Percentiles rank a stretch among this genome's conserved stretches.
Conservation (phyloP, 2,113 vertebrate species). For the Brachyhypopomus occidentalis region DNA sequence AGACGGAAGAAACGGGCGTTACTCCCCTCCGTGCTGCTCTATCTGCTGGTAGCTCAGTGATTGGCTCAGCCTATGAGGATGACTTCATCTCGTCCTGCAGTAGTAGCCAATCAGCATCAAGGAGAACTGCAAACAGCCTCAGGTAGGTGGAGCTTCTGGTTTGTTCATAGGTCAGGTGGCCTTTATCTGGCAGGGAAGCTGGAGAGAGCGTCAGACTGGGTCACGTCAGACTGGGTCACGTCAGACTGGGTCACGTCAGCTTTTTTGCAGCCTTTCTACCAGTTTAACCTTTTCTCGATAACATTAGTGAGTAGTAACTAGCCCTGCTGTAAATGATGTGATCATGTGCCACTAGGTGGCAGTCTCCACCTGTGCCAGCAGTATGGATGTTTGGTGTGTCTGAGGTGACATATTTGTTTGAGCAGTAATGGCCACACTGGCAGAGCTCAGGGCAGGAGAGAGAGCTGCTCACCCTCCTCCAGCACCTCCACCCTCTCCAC, state of each 20-base stretch:
- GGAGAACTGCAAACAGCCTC: slow-evolving; percentile 70
- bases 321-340: not conserved
- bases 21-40: slow-evolving; percentile 66
- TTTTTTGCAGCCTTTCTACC: too few relatives aligned
- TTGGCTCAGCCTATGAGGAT: slow-evolving; percentile 81
- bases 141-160: slow-evolving; percentile 72
- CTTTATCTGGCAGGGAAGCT: not conserved
- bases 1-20: slow-evolving; percentile 70
- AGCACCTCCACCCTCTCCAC: slow-evolving; percentile 76
- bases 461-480: slow-evolving; percentile 70
- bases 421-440: slow-evolving; percentile 41
- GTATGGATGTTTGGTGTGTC: not conserved
- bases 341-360: not conserved
- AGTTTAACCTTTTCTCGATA: too few relatives aligned
- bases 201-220: too few relatives aligned
- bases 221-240: too few relatives aligned
- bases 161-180: not conserved
- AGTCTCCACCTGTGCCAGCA: not conserved
- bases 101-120: slow-evolving; percentile 75
- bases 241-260: too few relatives aligned
- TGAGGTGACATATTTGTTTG: not conserved
- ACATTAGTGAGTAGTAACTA: too few relatives aligned
- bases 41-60: slow-evolving; percentile 67
- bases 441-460: not conserved
- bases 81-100: slow-evolving; percentile 84